Conservation (phyloP, 2,113 vertebrate species). For the Marcusenius ussheri region DNA sequence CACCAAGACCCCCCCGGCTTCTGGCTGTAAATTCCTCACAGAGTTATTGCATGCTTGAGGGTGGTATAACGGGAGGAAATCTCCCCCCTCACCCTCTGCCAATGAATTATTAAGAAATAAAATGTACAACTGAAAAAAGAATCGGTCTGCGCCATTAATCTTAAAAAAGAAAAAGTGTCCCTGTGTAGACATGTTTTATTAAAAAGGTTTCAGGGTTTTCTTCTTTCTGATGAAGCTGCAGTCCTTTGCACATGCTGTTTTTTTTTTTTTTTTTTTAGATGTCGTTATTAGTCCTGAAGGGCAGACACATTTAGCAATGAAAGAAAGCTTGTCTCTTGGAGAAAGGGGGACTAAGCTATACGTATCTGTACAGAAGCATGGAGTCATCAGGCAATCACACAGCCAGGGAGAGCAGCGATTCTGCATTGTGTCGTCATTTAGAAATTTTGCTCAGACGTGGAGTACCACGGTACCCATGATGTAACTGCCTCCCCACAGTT, state of each 20-base stretch:
- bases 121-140: conserved; percentile 32
- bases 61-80: conserved; percentile 22
- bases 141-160: conserved; percentile 31
- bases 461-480: too few relatives aligned
- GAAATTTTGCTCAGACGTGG: neutral
- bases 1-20: neutral
- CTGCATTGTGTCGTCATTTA: neutral
- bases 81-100: conserved; percentile 22
- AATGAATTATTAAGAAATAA: conserved; percentile 53
- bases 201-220: conserved; percentile 27
- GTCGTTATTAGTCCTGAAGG: conserved; percentile 40
- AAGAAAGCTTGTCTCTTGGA: conserved; percentile 12
- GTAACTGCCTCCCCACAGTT: neutral
- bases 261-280: conserved; percentile 26
- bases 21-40: conserved; percentile 31
- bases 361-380: neutral
- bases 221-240: conserved; percentile 31
- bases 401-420: neutral
- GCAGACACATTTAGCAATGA: conserved; percentile 26
- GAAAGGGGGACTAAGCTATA: neutral
- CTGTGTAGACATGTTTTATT: conserved; percentile 44
- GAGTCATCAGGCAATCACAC: neutral
- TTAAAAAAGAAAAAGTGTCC: conserved; percentile 38
- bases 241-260: conserved; percentile 23
- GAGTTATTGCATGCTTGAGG: conserved; percentile 26